phyloP scores from a whole-genome alignment of 2,797 vertebrate species.

The Cossypha niveicapilla region DNA sequence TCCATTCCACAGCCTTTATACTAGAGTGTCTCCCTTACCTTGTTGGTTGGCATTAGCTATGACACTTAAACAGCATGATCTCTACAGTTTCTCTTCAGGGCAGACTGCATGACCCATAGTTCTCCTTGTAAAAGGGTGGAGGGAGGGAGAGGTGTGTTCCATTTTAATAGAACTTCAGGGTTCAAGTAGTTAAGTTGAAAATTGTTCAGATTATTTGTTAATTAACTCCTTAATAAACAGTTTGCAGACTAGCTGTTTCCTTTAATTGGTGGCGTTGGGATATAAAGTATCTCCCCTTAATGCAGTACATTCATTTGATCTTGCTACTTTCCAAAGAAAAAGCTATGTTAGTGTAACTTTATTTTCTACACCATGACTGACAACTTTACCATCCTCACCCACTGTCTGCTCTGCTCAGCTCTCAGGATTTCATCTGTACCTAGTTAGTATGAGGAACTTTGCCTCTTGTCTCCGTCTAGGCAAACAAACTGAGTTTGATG shows the following conservation, averaged over 20 bases:
- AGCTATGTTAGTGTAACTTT: neutral
- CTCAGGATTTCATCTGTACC: neutral
- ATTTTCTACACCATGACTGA: neutral
- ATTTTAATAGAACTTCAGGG: neutral
- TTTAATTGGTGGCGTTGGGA: too few species aligned
- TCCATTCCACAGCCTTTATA: neutral
- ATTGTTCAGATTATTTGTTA: neutral
- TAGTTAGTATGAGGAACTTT: neutral
- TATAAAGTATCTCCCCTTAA: neutral
- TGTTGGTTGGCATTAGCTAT: neutral
- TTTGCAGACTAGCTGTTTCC: too few species aligned
- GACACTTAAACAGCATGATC: rapidly evolving
- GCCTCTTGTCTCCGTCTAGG: neutral
- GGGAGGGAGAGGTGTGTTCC: rapidly evolving
- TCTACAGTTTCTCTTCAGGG: neutral
- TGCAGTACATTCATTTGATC: neutral
- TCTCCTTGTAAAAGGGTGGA: neutral
- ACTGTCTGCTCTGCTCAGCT: neutral
- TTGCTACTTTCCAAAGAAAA: neutral
- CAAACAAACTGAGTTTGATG: neutral
- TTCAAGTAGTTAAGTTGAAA: neutral
- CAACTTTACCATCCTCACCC: neutral
- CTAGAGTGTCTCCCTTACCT: neutral
- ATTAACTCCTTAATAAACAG: neutral
- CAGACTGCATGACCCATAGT: neutral